phyloP scores from a whole-genome alignment of 2,113 vertebrate species.

The Pteropus alecto region DNA sequence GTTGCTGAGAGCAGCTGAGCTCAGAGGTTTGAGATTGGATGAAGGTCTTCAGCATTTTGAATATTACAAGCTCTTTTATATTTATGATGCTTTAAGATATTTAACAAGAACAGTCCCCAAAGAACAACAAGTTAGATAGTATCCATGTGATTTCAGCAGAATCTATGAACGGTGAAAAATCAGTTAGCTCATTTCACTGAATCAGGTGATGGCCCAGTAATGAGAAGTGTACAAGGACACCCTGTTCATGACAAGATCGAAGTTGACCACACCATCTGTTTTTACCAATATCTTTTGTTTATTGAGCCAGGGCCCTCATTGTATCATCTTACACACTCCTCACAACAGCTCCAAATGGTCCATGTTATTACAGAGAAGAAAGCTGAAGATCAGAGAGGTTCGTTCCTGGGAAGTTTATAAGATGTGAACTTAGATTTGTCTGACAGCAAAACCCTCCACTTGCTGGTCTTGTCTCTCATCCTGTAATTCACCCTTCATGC shows the following conservation, averaged over 20 bases:
- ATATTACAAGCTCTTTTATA: not conserved
- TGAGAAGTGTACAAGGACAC: not conserved
- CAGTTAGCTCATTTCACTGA: not conserved
- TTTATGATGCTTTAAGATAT: not conserved
- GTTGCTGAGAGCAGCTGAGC: not conserved
- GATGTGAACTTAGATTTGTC: not conserved
- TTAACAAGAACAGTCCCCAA: not conserved
- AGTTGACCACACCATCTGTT: not conserved
- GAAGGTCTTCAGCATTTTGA: not conserved
- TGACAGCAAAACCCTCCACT: not conserved
- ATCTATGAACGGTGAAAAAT: not conserved
- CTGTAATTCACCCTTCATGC: not conserved
- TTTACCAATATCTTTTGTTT: not conserved
- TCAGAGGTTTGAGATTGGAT: not conserved
- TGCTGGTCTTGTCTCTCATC: not conserved
- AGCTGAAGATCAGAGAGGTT: not conserved
- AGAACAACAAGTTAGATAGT: not conserved
- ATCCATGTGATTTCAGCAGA: not conserved
- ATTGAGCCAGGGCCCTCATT: not conserved
- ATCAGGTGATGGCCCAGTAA: not conserved
- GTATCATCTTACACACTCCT: not conserved
- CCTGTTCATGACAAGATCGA: not conserved
- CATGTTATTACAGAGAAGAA: not conserved
- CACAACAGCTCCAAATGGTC: not conserved
- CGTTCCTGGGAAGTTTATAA: not conserved